Evolutionary conservation across 2,113 vertebrate genomes (phyloP), one percentile per base, ranked within the genome.

Genomic region (Acrocephalus kingi): DNA sequence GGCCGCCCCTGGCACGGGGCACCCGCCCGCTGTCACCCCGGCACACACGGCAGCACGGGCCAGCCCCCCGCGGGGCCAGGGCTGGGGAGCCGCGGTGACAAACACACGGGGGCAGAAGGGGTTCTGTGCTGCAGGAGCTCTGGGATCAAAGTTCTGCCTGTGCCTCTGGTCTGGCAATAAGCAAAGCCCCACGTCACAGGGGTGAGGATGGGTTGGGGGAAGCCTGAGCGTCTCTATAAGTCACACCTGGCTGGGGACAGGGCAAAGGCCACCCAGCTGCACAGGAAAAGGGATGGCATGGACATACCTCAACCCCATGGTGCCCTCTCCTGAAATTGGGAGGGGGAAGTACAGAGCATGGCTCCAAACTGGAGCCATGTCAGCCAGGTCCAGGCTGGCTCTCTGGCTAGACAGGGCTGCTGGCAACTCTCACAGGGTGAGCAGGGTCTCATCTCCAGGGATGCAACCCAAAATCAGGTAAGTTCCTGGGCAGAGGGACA

Each of bases 51-150:
- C 25, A 2, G 58, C 27, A 37, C 35, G 41, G 20, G 66, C n/a
- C 52, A 21, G 39, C 21, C 35, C 24, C 58, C 9, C 1, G 0
- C 2, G 0, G 33, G 4, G 35, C 35, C 72, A 24, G 2, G 14
- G 27, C 39, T 9, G 27, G 35, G 41, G 48, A 85, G 21, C 5
- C 13, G 2, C 15, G 0, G 18, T 12, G n/a, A 10, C 39, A 41
- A 93, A 22, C 16, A 8, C 7, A 0, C 0, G 0, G 12, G 17
- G 25, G 7, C 2, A 7, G 9, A n/a, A 35, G 7, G 17, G 58
- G 15, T 1, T 39, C 58, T 18, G 35, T 61, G 52, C 33, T 3
- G 0, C 52, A 10, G 39, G 10, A 52, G 6, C 11, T 3, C 28
- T 3, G 2, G 43, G n/a, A 16, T 5, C 24, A 6, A 78, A 84